Evolutionary conservation across 2,797 vertebrate genomes (phyloP).

Genomic region (Peromyscus melanophrys): DNA sequence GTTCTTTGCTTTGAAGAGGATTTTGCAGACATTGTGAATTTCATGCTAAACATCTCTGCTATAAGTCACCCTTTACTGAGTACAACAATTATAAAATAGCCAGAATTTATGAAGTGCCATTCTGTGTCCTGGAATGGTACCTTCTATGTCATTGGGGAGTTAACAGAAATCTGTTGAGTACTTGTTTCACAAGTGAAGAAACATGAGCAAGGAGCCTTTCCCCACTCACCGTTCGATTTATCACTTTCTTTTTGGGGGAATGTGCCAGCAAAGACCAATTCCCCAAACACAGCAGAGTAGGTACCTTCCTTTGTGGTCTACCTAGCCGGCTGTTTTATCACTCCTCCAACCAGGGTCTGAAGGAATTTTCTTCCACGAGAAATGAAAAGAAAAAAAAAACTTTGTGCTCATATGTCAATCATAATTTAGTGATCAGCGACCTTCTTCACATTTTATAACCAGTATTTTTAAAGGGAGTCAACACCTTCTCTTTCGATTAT

Average conservation of each 20-base stretch:
- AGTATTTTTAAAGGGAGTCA: not conserved
- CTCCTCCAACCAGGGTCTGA: not conserved
- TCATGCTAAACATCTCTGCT: not conserved
- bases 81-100: not conserved
- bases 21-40: not conserved
- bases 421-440: not conserved
- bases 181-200: not conserved
- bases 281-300: slow-evolving; percentile 8
- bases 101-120: not conserved
- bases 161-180: not conserved
- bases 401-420: not conserved
- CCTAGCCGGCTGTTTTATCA: not conserved
- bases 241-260: not conserved
- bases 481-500: not conserved
- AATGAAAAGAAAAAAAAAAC: not conserved
- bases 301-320: not conserved
- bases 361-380: not conserved
- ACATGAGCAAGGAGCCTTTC: not conserved
- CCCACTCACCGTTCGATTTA: not conserved
- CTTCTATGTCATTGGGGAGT: not conserved
- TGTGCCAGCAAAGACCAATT: not conserved
- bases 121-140: not conserved
- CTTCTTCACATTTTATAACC: not conserved
- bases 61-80: not conserved
- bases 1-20: not conserved